Percentiles rank a stretch among this genome's conserved stretches.
phyloP scores from a whole-genome alignment of 2,113 vertebrate species.

The Toxostoma redivivum region DNA sequence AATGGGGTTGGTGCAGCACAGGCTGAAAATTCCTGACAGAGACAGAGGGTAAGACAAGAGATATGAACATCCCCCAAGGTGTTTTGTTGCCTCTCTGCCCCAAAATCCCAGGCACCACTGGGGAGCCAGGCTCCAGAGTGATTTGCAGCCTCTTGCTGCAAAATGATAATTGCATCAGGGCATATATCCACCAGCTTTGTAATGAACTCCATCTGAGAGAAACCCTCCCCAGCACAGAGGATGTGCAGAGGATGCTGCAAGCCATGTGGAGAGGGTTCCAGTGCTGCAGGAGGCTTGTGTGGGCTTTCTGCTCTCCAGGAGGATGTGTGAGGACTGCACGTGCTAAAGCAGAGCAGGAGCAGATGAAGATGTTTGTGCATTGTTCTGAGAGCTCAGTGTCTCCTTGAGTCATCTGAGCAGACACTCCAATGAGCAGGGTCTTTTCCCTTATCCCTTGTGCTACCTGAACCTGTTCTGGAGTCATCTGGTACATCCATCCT shows the following conservation, averaged over 20 bases:
- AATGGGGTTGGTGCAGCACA: not conserved
- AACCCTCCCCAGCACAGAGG: not conserved
- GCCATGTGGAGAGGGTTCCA: not conserved
- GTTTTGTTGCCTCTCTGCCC: not conserved
- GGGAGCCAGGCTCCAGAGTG: not conserved
- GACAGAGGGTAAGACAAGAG: not conserved
- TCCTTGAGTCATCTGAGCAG: not conserved
- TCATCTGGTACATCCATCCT: not conserved
- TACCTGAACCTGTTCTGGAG: not conserved
- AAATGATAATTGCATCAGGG: not conserved
- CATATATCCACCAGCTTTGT: not conserved
- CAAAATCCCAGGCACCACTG: not conserved
- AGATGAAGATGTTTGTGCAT: fast-evolving
- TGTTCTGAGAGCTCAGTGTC: not conserved
- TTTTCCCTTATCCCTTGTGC: not conserved
- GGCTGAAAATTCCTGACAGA: slow-evolving; percentile 12
- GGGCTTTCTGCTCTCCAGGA: not conserved
- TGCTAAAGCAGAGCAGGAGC: fast-evolving
- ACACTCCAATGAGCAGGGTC: not conserved
- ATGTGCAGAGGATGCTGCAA: not conserved
- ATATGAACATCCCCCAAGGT: not conserved
- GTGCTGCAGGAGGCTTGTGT: not conserved
- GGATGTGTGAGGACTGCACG: not conserved
- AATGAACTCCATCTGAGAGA: not conserved
- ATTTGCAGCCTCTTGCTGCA: slow-evolving; percentile 9